These are phyloP conservation scores for Acanthopleura granulata DNA, from an alignment of 2,888 invertebrate genomes.

Conservation along the genomic window DNA sequence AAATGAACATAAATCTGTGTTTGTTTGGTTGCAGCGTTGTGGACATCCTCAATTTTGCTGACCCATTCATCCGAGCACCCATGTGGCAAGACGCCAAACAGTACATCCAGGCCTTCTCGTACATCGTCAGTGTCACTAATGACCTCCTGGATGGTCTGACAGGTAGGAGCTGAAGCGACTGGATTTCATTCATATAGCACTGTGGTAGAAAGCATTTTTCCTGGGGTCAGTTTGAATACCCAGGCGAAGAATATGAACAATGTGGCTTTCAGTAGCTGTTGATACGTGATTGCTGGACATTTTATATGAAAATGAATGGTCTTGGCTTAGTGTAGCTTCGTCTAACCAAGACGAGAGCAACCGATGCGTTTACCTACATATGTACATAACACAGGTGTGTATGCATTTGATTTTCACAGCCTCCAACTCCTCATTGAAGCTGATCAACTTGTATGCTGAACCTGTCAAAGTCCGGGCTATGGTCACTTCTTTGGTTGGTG, in stretches of 20 bases:
- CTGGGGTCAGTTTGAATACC: too few relatives aligned
- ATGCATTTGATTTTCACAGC: conserved; percentile 26
- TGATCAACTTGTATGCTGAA: conserved; percentile 44
- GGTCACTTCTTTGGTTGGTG: conserved; percentile 33
- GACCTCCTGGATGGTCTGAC: neutral
- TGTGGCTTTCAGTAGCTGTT: too few relatives aligned
- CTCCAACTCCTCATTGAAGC: conserved; percentile 28
- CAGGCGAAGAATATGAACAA: too few relatives aligned
- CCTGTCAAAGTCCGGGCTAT: conserved; percentile 32
- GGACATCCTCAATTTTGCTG: neutral
- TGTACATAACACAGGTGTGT: too few relatives aligned
- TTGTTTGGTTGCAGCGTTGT: neutral
- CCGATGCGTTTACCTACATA: too few relatives aligned
- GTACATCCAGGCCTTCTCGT: neutral
- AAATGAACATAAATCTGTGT: too few relatives aligned
- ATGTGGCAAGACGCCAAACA: neutral
- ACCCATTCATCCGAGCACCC: neutral
- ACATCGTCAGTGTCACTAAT: neutral
- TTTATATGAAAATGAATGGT: too few relatives aligned
- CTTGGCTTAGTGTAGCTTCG: too few relatives aligned
- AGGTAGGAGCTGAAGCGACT: neutral
- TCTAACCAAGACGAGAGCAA: too few relatives aligned
- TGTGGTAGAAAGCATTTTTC: too few relatives aligned
- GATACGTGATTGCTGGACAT: too few relatives aligned
- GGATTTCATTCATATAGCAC: neutral